Base-by-base conservation (phyloP, 92 coral and sea anemone genomes). In the Porites rus region DNA sequence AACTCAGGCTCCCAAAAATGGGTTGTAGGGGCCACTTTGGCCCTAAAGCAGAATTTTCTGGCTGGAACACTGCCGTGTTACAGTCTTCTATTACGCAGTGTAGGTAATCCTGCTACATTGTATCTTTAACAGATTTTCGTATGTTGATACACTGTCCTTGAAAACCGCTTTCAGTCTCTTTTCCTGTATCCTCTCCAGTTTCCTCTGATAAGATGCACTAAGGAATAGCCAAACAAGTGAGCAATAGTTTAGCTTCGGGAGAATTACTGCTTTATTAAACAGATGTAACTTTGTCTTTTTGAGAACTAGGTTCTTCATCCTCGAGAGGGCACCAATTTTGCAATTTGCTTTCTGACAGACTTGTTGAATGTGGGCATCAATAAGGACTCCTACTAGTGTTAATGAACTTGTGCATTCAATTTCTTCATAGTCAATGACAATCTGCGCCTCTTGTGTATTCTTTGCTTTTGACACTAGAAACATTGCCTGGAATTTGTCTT, bases 341-440 rank as follows among this genome's bases (percentile, higher is more conserved):
- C 67, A 66, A 28, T 66, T 80, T 59, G 75, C 76, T 43, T 85
- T 85, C 65, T 13, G 10, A 54, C 85, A 85, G 84, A 85, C 84
- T 61, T 85, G 72, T 59, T 66, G 12, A 65, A 77, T 28, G 31
- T 1, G 31, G 2, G 31, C 31, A 28, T 28, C 31, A 1, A 28
- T 28, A 28, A 51, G 83, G 68, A 84, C 69, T 61, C 88, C 88
- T 75, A 74, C 24, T 43, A 74, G 83, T 53, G 46, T 84, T 58
- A 75, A 56, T 2, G 67, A 51, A 58, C 46, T 38, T 38, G 46
- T 38, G 46, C 46, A 38, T 38, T 38, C 46, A 38, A 38, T 38
- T 38, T 38, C 83, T 74, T 21, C 54, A 24, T 74, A 46, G 88
- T 75, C 61, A 8, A 84, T 75, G 71, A 51, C 52, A 14, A 84